A percentile compares a stretch with the other conserved stretches of the same genome.
These are phyloP conservation scores for Pachypeltis micranthus DNA, from an alignment of 1,140 invertebrate species.

Conservation along the genomic window DNA sequence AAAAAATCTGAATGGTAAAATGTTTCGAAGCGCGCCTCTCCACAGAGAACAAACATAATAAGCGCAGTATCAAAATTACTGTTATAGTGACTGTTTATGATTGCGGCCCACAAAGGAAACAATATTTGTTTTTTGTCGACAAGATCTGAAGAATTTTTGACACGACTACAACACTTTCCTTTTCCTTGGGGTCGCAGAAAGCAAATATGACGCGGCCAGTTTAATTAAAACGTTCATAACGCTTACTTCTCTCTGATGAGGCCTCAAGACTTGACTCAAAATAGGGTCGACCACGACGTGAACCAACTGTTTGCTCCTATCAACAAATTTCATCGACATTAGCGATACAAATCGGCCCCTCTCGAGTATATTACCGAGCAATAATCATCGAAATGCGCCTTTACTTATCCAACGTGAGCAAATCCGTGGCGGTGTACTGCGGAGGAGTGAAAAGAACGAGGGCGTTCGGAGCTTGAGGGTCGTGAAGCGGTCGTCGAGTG, in stretches of 20 bases:
- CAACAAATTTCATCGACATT: slow-evolving; percentile 28
- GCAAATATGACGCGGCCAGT: background rate
- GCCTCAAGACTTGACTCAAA: slow-evolving; percentile 77
- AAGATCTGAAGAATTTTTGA: no score
- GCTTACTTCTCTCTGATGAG: slow-evolving; percentile 87
- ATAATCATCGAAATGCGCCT: background rate
- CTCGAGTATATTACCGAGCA: no score
- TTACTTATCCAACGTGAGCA: slow-evolving; percentile 59
- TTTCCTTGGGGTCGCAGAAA: background rate
- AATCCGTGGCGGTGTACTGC: slow-evolving; percentile 67
- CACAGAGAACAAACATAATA: no score
- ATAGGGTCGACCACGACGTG: slow-evolving; percentile 92
- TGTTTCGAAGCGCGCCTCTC: no score
- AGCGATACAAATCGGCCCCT: no score
- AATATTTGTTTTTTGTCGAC: no score
- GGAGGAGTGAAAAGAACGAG: slow-evolving; percentile 82
- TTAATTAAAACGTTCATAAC: background rate
- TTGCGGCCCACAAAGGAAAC: no score
- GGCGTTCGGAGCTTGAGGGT: slow-evolving; percentile 88
- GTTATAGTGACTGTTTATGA: no score
- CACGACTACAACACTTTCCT: no score
- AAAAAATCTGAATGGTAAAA: no score
- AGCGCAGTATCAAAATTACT: no score
- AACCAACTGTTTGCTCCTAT: slow-evolving; percentile 52
- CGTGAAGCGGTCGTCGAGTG: slow-evolving; percentile 66